Evolutionary conservation across 2,113 vertebrate genomes (phyloP).

Genomic region (Eretmochelys imbricata): DNA sequence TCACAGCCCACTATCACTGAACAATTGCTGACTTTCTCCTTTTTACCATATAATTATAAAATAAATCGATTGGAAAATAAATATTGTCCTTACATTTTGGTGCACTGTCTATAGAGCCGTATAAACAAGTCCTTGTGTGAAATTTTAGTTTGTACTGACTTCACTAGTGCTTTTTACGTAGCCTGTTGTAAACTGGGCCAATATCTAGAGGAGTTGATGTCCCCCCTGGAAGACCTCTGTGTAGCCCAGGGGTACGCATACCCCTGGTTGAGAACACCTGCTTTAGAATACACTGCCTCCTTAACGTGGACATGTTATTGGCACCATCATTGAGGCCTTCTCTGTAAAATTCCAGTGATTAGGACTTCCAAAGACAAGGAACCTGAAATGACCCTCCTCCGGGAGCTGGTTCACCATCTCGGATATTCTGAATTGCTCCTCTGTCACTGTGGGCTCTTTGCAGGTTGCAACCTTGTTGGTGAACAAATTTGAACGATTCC

Average conservation of each 20-base stretch:
- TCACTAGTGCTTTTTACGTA: neutral
- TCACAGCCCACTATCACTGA: neutral
- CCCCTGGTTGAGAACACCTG: neutral
- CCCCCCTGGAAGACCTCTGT: neutral
- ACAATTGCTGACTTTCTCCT: neutral
- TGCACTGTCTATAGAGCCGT: neutral
- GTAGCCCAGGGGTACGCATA: neutral
- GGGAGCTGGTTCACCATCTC: neutral
- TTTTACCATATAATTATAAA: neutral
- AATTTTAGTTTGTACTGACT: neutral
- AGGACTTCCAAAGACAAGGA: neutral
- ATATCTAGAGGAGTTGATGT: neutral
- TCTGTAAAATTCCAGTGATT: neutral
- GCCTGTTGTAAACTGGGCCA: neutral
- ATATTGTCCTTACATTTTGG: neutral
- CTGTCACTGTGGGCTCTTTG: neutral
- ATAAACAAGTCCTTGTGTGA: neutral
- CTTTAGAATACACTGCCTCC: neutral
- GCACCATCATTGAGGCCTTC: neutral
- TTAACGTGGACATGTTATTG: fast-evolving
- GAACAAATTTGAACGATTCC: conserved; percentile 6
- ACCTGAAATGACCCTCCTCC: fast-evolving
- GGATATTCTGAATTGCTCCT: neutral
- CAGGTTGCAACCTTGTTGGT: conserved; percentile 55
- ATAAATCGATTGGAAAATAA: neutral